A percentile compares a stretch with the other conserved stretches of the same genome.
Conservation (phyloP, 2,888 invertebrate species). For the Trissolcus japonicus region DNA sequence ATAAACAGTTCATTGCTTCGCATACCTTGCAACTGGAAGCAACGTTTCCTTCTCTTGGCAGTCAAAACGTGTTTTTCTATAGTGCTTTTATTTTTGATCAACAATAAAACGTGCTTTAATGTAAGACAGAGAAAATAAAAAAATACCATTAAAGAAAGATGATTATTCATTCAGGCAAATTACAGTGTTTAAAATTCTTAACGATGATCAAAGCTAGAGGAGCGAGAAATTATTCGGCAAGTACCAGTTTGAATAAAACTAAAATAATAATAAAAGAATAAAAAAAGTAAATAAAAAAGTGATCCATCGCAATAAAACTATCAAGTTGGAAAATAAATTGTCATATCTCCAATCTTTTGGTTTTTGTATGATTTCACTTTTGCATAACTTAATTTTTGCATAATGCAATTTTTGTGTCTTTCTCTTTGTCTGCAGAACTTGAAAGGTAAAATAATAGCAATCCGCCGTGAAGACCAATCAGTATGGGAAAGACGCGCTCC, state of each 20-base stretch:
- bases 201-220: constrained; percentile 6
- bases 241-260: constrained; percentile 28
- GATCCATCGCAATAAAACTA: neutral
- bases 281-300: neutral
- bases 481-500: constrained; percentile 98
- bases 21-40: constrained; percentile 25
- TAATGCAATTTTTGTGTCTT: neutral
- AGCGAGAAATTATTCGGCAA: constrained; percentile 60
- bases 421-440: constrained; percentile 66
- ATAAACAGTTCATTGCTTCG: constrained; percentile 40
- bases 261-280: neutral
- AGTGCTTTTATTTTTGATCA: neutral
- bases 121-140: no score
- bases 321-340: no score
- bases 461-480: constrained; percentile 93
- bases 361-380: no score
- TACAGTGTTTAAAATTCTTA: constrained; percentile 14
- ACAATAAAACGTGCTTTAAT: neutral
- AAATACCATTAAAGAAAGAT: neutral
- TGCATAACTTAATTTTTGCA: neutral
- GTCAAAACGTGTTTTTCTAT: neutral
- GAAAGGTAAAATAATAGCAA: constrained; percentile 86
- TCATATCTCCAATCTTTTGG: no score
- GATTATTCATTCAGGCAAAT: neutral
- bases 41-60: constrained; percentile 8